These are phyloP conservation scores for Volucella inflata DNA, from an alignment of 2,888 invertebrate genomes.

Conservation along the genomic window DNA sequence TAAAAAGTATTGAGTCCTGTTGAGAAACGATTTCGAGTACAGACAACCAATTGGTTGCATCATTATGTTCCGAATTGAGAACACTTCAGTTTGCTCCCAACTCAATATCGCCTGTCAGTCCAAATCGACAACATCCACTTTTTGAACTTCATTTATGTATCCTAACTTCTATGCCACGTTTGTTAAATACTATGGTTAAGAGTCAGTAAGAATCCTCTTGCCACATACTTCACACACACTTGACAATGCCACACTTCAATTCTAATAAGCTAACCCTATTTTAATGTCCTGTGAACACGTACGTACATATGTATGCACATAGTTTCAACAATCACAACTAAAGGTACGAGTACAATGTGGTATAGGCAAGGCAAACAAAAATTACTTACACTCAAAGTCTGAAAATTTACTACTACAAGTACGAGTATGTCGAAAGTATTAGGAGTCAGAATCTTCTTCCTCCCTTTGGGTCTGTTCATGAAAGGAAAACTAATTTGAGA, in stretches of 20 bases:
- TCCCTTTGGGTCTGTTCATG: conserved; percentile 25
- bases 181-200: conserved; percentile 52
- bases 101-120: not conserved
- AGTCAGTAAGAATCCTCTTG: conserved; percentile 32
- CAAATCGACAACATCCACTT: conserved; percentile 33
- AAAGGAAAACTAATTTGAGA: conserved; percentile 60
- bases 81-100: not conserved
- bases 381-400: conserved; percentile 3
- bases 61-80: conserved; percentile 8
- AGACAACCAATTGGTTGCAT: not conserved
- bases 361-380: conserved; percentile 32
- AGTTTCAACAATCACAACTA: too few species aligned
- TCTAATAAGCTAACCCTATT: conserved; percentile 42
- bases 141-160: conserved; percentile 6
- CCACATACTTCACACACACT: conserved; percentile 6
- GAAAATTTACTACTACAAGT: conserved; percentile 1
- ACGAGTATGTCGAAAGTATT: not conserved
- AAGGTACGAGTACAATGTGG: conserved; percentile 26
- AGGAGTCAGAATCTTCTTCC: conserved; percentile 5
- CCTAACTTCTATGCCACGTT: conserved; percentile 21
- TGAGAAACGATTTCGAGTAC: not conserved
- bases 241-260: conserved; percentile 31
- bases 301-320: too few species aligned
- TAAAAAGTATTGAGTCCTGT: too few species aligned
- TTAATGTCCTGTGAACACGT: conserved; percentile 31